Conservation (phyloP, 2,113 vertebrate genomes). For the Actenoides hombroni region DNA sequence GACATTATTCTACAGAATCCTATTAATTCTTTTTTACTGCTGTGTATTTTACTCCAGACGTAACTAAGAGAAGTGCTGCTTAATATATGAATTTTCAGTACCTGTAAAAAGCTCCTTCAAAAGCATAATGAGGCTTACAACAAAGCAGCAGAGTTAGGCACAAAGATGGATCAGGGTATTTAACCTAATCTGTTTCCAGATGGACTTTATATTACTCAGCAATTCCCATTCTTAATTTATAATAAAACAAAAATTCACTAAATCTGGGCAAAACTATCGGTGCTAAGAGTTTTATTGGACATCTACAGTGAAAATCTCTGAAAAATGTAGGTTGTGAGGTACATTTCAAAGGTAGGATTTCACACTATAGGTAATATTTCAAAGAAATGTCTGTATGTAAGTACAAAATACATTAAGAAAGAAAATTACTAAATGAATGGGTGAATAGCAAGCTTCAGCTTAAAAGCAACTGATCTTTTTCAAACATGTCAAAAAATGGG, state of each 20-base stretch:
- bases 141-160: not conserved
- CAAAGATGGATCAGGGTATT: not conserved
- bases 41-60: not conserved
- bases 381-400: not conserved
- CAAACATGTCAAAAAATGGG: not conserved
- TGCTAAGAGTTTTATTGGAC: not conserved
- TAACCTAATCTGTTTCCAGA: not conserved
- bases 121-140: not conserved
- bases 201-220: not conserved
- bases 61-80: not conserved
- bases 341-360: not conserved
- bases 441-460: not conserved
- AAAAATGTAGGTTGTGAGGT: not conserved
- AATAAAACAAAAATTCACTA: not conserved
- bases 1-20: not conserved
- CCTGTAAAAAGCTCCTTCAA: not conserved
- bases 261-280: not conserved
- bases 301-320: not conserved
- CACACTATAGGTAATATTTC: not conserved
- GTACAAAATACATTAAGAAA: not conserved
- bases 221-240: not conserved
- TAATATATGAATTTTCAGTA: not conserved
- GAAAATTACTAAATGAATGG: not conserved
- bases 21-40: not conserved
- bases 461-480: not conserved